Evolutionary conservation across 2,888 invertebrate genomes (phyloP).

Genomic region (Lumbricus terrestris): DNA sequence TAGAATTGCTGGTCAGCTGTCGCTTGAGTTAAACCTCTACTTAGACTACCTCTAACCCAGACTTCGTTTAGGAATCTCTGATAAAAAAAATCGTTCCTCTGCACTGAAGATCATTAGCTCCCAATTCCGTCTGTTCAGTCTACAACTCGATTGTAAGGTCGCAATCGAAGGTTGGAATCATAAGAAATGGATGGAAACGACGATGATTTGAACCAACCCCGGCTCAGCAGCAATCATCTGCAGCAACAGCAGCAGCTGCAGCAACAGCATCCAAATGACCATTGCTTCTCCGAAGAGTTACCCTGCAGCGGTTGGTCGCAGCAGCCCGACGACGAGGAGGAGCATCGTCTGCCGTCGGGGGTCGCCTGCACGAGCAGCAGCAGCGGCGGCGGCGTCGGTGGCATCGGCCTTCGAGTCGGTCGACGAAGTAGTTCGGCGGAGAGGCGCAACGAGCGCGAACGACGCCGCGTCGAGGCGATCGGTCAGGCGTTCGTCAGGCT

Average conservation of each 20-base stretch:
- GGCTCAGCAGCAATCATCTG: too few species aligned
- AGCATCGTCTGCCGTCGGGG: neutral
- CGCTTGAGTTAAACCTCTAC: neutral
- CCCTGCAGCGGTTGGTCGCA: neutral
- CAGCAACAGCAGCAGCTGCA: neutral
- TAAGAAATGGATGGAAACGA: neutral
- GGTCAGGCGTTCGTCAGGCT: constrained; percentile 5
- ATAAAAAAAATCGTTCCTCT: neutral
- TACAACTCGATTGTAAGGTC: neutral
- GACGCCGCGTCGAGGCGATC: constrained; percentile 15
- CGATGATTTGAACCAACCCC: neutral
- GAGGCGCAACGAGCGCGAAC: neutral
- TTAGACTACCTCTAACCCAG: too few species aligned
- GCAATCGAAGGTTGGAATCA: neutral
- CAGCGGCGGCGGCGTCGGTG: too few species aligned
- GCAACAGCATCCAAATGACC: neutral
- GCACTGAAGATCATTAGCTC: too few species aligned
- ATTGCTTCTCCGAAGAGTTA: neutral
- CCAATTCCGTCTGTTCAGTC: neutral
- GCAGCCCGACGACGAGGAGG: neutral
- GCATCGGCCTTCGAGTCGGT: neutral
- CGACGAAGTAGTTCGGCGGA: neutral
- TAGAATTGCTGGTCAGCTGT: neutral
- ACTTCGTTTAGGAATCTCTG: neutral
- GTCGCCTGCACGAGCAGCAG: too few species aligned